These are phyloP conservation scores for Patiria miniata DNA, from an alignment of 35 echinoderm and acorn worm species.

Conservation along the genomic window DNA sequence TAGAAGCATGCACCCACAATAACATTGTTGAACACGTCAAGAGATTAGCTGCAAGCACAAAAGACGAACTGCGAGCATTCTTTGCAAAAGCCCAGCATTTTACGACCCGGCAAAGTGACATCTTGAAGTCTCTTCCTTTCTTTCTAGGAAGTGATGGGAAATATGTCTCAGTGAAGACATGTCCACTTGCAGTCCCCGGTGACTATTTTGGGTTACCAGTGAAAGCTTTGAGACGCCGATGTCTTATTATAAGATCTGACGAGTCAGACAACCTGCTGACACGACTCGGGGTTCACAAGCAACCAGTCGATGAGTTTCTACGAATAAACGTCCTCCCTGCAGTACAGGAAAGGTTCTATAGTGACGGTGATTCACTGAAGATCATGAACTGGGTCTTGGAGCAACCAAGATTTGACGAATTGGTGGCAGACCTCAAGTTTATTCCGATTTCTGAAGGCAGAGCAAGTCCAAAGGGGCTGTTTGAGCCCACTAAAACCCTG, in stretches of 20 bases:
- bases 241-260: neutral
- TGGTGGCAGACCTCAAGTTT: neutral
- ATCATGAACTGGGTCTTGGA: conserved; percentile 22
- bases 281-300: neutral
- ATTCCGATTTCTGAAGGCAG: neutral
- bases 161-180: neutral
- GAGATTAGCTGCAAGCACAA: neutral
- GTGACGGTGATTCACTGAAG: neutral
- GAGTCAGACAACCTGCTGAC: neutral
- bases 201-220: neutral
- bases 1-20: neutral
- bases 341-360: neutral
- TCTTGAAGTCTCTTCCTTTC: neutral
- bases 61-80: neutral
- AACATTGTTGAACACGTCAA: neutral
- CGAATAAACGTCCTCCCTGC: neutral
- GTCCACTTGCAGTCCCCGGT: neutral
- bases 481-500: conserved; percentile 23
- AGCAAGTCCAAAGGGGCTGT: neutral
- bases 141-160: neutral
- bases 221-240: neutral
- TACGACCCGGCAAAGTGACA: neutral
- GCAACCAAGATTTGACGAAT: neutral
- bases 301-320: neutral
- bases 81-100: neutral